Base-by-base conservation (phyloP, 2,113 vertebrate species). In the Arenaria interpres region DNA sequence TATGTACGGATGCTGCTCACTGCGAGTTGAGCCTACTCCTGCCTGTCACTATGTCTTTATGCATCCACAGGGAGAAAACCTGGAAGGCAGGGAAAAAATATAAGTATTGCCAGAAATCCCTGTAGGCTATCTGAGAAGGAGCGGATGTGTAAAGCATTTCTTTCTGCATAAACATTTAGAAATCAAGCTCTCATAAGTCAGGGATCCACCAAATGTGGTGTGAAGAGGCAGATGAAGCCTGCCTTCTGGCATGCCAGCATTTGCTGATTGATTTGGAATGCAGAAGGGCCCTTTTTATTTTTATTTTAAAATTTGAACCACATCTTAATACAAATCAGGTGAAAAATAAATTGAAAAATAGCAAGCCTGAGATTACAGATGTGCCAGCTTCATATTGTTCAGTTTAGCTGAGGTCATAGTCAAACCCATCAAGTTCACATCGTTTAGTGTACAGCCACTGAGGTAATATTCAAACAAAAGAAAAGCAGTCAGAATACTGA, bases 271-370 rank as follows among this genome's bases (percentile, higher is more conserved):
- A 89, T 94, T 85, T 79, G 89, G 95, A 86, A 89, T 78, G 57
- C 92, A 68, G 72, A 93, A 95, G 51, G 64, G 77, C 45, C 54
- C 83, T 60, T 89, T 92, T 96, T 96, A 91, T 96, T 88, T 93
- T 94, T 85, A 92, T 91, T 95, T 94, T 88, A 76, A 85, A 97
- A 93, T 93, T 85, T 95, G 77, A 97, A 95, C 91, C 89, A 89
- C 95, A 89, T 97, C 95, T 88, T 96, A 93, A 96, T 96, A 89
- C 94, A 92, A 95, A 80, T 80, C 92, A 97, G 95, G 88, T 97
- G 89, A 96, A 96, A 96, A 96, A 96, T 66, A 96, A 94, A 94
- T 95, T 94, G 94, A 88, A 90, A 93, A 95, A 88, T 91, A 92
- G 83, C 77, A 93, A 96, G 69, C 57, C 82, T 78, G 93, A 81